These are phyloP conservation scores for Drosophila cognata DNA, from an alignment of 2,888 invertebrate species.

Conservation along the genomic window DNA sequence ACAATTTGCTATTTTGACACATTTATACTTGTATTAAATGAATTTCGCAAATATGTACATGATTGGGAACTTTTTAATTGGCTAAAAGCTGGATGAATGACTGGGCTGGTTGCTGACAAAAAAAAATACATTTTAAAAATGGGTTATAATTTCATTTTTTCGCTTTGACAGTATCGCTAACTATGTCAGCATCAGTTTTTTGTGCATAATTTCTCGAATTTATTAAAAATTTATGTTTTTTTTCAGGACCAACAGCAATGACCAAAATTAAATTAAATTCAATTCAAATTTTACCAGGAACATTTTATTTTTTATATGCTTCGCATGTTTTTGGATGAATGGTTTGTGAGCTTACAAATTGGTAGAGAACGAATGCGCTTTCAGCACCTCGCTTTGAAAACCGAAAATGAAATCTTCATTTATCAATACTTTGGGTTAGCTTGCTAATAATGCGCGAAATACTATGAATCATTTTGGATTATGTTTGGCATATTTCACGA, in stretches of 20 bases:
- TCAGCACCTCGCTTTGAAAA: background rate
- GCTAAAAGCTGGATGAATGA: background rate
- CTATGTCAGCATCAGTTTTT: background rate
- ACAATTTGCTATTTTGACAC: background rate
- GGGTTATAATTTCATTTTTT: background rate
- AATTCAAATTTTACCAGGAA: background rate
- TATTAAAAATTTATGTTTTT: background rate
- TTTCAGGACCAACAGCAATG: background rate
- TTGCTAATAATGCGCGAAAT: background rate
- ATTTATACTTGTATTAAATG: background rate
- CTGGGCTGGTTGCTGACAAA: background rate
- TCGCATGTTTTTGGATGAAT: background rate
- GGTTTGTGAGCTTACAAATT: background rate
- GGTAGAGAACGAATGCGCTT: background rate
- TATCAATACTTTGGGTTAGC: background rate
- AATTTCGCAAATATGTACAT: background rate
- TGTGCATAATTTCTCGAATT: background rate
- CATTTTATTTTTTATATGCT: background rate
- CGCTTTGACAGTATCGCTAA: background rate
- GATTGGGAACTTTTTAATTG: background rate
- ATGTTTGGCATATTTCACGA: slow-evolving; percentile 4
- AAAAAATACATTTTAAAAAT: background rate
- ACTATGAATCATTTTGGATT: background rate
- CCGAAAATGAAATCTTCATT: background rate
- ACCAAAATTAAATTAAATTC: background rate